Evolutionary conservation across 2,797 vertebrate genomes (phyloP).

Genomic region (Anolis apletophallus): DNA sequence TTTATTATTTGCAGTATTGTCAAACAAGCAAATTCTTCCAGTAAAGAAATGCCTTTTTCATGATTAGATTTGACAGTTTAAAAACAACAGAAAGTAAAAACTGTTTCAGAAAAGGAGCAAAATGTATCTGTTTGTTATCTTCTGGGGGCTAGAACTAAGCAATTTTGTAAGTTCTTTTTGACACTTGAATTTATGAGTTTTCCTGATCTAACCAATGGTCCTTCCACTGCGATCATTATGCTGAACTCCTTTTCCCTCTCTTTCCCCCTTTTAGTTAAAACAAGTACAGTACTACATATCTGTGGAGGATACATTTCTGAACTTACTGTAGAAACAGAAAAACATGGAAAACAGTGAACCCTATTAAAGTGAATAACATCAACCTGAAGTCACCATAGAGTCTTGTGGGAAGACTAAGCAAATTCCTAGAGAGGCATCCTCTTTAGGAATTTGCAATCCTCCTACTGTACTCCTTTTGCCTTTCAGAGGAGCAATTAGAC

Average conservation of each 20-base stretch:
- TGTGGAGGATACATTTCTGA: too few species aligned
- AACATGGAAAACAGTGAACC: too few species aligned
- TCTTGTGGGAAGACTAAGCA: too few species aligned
- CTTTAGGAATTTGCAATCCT: background rate
- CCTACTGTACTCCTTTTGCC: background rate
- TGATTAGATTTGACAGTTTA: constrained; percentile 34
- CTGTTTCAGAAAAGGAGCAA: constrained; percentile 28
- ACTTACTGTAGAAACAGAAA: too few species aligned
- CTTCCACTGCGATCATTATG: background rate
- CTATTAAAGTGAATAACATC: too few species aligned
- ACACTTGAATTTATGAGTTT: background rate
- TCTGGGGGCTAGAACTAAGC: background rate
- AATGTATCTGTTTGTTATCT: constrained; percentile 11
- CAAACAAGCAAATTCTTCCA: constrained; percentile 4
- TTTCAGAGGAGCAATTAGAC: background rate
- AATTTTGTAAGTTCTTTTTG: constrained; percentile 32
- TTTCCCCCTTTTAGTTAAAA: too few species aligned
- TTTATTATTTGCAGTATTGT: constrained; percentile 55
- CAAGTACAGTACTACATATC: too few species aligned
- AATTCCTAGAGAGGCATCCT: too few species aligned
- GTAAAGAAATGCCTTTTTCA: constrained; percentile 35
- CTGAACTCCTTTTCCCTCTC: background rate
- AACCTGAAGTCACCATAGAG: too few species aligned
- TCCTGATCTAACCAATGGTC: background rate
- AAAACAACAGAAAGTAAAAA: background rate